Evolutionary conservation across 2,113 vertebrate species (phyloP).

Genomic region (Ammodytes marinus): DNA sequence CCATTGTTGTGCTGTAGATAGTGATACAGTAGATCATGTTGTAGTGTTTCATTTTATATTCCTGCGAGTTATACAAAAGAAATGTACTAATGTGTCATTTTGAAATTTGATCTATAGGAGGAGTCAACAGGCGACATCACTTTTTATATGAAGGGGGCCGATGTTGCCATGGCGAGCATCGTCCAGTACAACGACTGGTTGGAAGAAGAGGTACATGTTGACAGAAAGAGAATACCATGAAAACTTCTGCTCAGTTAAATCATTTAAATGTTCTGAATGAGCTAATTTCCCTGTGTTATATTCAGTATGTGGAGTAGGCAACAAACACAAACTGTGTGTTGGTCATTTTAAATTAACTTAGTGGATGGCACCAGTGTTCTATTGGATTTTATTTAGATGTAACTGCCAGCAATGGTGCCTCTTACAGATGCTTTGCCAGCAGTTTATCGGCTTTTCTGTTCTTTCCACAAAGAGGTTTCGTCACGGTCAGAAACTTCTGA

Average conservation of each 20-base stretch:
- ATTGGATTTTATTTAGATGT: neutral
- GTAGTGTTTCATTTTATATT: neutral
- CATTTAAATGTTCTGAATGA: neutral
- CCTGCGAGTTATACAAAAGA: neutral
- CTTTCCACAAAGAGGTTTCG: neutral
- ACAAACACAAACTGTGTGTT: neutral
- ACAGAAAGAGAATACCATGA: neutral
- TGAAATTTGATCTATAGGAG: slow-evolving; percentile 83
- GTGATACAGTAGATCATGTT: neutral
- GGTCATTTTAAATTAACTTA: neutral
- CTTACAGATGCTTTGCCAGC: neutral
- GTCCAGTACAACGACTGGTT: slow-evolving; percentile 99
- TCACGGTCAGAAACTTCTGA: neutral
- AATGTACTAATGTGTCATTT: neutral
- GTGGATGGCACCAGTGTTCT: neutral
- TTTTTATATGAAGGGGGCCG: slow-evolving; percentile 98
- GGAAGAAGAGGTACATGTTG: slow-evolving; percentile 91
- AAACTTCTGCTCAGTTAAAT: neutral
- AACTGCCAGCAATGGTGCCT: neutral
- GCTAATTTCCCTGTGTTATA: neutral
- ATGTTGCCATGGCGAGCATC: slow-evolving; percentile 95
- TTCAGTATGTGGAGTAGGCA: neutral
- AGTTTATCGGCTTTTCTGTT: neutral
- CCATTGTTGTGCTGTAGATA: too few species aligned
- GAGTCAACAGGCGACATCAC: slow-evolving; percentile 95